Base-by-base conservation (phyloP, 2,797 vertebrate species). In the Galago senegalensis region DNA sequence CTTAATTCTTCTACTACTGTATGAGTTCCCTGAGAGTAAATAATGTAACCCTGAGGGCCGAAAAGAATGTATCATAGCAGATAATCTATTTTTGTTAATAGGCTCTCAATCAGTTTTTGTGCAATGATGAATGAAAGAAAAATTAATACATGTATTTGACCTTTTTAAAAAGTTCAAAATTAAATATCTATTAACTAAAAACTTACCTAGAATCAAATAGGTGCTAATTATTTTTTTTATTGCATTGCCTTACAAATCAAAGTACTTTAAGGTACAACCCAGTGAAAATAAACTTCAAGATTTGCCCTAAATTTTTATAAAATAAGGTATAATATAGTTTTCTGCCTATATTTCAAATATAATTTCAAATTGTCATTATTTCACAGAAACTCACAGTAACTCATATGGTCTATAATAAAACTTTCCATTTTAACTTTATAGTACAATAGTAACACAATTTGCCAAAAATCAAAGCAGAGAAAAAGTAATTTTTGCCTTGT, bases 61-160 rank as follows among this genome's bases (percentile, higher is more conserved):
- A 86, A 89, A 46, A n/a, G 34, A 65, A 94, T 82, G 61, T 16
- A 86, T 69, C 58, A 65, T 21, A 65, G 27, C 20, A 94, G 89
- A 14, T 77, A 86, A 72, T 82, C n/a, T 61, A 77, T 63, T 94
- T 94, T 89, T 97, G 16, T 92, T 63, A 88, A 91, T 61, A 89
- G 60, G 20, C 58, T 84, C 60, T 92, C 69, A 85, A 34, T 92
- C 29, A 81, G 9, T 56, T 85, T 93, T 83, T 56, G 21, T 91
- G 70, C 89, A 88, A 84, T 73, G 31, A 77, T 77, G 16, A 94
- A 75, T 40, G 6, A 46, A 86, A 93, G 20, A 91, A 93, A 85
- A 70, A 85, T 46, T 76, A 86, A 86, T 58, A 91, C 2, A 88
- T 69, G 20, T 37, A 75, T 34, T 81, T 75, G 40, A 9, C 13